A percentile compares a stretch with the other conserved stretches of the same genome.
These are phyloP conservation scores for Dicranocentrus wangi DNA, from an alignment of 2,888 invertebrate genomes.

Conservation along the genomic window DNA sequence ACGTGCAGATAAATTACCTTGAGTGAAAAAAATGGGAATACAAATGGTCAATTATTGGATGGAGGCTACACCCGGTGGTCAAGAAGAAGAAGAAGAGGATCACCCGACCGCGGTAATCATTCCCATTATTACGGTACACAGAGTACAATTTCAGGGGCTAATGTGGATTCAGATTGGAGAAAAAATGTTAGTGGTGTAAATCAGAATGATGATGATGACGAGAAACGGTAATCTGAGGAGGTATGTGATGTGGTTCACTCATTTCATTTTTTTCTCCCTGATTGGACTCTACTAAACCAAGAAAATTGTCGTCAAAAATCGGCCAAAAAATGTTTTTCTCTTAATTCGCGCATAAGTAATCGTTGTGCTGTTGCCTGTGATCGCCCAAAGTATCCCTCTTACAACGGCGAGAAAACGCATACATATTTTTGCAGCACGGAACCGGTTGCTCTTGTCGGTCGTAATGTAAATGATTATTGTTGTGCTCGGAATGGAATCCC, in stretches of 20 bases:
- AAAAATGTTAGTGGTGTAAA: slow-evolving; percentile 47
- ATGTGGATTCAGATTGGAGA: background rate
- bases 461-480: slow-evolving; percentile 10
- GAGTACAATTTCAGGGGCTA: too few relatives aligned
- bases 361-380: too few relatives aligned
- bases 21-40: slow-evolving; percentile 49
- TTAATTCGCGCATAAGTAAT: too few relatives aligned
- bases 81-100: background rate
- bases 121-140: slow-evolving; percentile 21
- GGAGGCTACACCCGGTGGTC: slow-evolving; percentile 36
- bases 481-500: background rate
- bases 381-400: too few relatives aligned
- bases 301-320: slow-evolving; percentile 47
- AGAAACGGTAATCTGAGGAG: slow-evolving; percentile 31
- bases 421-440: slow-evolving; percentile 27
- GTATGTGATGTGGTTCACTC: background rate
- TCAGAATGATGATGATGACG: slow-evolving; percentile 38
- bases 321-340: slow-evolving; percentile 28
- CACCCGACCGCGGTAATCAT: slow-evolving; percentile 15
- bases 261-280: background rate
- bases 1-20: slow-evolving; percentile 40
- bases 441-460: slow-evolving; percentile 54
- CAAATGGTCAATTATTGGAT: slow-evolving; percentile 56
- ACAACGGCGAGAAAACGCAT: too few relatives aligned
- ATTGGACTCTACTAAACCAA: slow-evolving; percentile 32